Evolutionary conservation across 2,113 vertebrate genomes (phyloP), one percentile per base, ranked within the genome.

Genomic region (Caranx ignobilis): DNA sequence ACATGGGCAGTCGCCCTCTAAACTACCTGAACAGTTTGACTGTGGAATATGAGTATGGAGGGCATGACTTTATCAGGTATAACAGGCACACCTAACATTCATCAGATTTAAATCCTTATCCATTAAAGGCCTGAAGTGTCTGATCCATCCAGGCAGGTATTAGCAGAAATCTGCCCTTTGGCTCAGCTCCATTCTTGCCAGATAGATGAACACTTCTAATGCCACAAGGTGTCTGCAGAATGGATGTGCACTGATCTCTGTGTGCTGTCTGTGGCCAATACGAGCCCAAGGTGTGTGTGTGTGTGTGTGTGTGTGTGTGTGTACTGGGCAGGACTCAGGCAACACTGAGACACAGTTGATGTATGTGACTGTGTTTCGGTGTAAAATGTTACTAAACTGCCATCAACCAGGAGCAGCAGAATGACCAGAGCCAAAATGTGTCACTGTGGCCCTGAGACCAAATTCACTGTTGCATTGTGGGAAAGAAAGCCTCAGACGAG

Each of bases 221-320:
- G 68, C 52, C 67, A 50, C 61, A 60, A 68, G 75, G 80, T 78
- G 80, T 87, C 88, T 79, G 63, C 67, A 77, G 69, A 83, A 91
- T 75, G 73, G 79, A 90, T 88, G 78, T 73, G 76, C 76, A 84
- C 62, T 89, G 83, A 87, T 84, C 47, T 83, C 65, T 81, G 82
- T 60, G 69, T 65, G 85, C 43, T 34, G n/a, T 82, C 72, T 71
- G 62, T 72, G 61, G 48, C 57, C 37, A 55, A 69, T 75, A 68
- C 75, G 70, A 79, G 19, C 2, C 11, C 19, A 26, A 41, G 21
- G 16, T 41, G 35, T 16, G 50, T 64, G 48, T 65, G 66, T 54
- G 63, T 57, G 62, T 67, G 71, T 65, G 47, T 68, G 68, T 59
- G 62, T 65, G 71, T 54, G 65, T 48, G 65, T 82, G 85, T 78